These are phyloP conservation scores for Cataglyphis cursor DNA, from an alignment of 2,888 invertebrate species.

Conservation along the genomic window DNA sequence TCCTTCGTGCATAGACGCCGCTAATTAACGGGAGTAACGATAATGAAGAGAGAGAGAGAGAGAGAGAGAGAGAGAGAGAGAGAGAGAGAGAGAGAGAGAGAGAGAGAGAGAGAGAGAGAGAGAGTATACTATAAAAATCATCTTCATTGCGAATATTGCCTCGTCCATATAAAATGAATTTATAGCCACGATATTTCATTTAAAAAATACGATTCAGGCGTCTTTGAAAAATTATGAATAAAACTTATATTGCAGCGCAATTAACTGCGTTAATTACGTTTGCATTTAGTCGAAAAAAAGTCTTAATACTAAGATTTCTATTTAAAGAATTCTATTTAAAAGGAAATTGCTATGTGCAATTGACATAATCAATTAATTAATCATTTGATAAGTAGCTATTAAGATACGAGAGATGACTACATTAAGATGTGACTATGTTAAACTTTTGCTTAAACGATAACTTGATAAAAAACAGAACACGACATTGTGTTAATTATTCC, in stretches of 20 bases:
- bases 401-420: neutral
- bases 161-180: neutral
- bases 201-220: conserved; percentile 10
- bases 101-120: no score
- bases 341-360: conserved; percentile 5
- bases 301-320: conserved; percentile 1
- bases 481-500: neutral
- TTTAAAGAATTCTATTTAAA: conserved; percentile 8
- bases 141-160: conserved; percentile 22
- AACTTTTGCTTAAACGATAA: neutral
- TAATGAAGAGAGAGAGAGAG: conserved; percentile 46
- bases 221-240: conserved; percentile 12
- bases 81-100: no score
- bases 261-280: conserved; percentile 36
- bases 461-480: neutral
- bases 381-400: neutral
- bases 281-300: conserved; percentile 2
- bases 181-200: conserved; percentile 11
- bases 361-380: conserved; percentile 33
- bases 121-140: conserved; percentile 27
- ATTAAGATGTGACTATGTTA: neutral
- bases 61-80: no score
- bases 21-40: conserved; percentile 71
- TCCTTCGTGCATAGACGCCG: conserved; percentile 47
- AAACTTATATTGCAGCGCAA: conserved; percentile 16